phyloP scores from a whole-genome alignment of 2,888 invertebrate genomes.

The Cheilosia scutellata region DNA sequence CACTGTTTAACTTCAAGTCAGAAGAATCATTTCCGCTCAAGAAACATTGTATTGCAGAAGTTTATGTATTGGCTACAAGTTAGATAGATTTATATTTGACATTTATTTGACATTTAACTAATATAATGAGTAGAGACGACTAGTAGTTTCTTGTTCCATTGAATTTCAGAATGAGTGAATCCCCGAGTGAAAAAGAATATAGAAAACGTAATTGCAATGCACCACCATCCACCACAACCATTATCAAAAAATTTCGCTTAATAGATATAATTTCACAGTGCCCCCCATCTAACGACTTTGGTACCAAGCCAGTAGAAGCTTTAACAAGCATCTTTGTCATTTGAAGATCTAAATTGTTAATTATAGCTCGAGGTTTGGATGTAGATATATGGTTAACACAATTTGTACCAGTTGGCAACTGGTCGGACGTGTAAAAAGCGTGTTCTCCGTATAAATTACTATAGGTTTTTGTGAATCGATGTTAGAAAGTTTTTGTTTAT shows the following conservation, averaged over 20 bases:
- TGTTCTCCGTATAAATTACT: conserved; percentile 61
- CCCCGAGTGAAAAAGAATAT: too few species aligned
- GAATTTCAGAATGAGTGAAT: too few species aligned
- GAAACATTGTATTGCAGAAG: too few species aligned
- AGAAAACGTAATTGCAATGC: too few species aligned
- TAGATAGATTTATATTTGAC: too few species aligned
- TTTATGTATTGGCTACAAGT: too few species aligned
- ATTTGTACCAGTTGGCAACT: conserved; percentile 46
- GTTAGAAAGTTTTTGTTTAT: conserved; percentile 49
- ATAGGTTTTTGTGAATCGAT: conserved; percentile 33
- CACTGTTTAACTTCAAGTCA: too few species aligned
- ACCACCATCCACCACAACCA: background rate
- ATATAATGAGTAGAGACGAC: too few species aligned
- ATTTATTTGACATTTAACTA: too few species aligned
- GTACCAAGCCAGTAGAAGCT: background rate
- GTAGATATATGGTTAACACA: background rate
- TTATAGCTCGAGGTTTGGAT: conserved; percentile 7
- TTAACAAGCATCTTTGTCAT: conserved; percentile 11
- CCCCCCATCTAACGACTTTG: background rate
- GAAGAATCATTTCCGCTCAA: too few species aligned
- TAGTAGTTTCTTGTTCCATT: too few species aligned
- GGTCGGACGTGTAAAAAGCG: conserved; percentile 59
- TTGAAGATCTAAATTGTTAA: background rate
- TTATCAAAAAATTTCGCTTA: background rate
- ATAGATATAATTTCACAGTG: background rate